Base-by-base conservation (phyloP, 2,888 invertebrate species). In the Eristalis pertinax region DNA sequence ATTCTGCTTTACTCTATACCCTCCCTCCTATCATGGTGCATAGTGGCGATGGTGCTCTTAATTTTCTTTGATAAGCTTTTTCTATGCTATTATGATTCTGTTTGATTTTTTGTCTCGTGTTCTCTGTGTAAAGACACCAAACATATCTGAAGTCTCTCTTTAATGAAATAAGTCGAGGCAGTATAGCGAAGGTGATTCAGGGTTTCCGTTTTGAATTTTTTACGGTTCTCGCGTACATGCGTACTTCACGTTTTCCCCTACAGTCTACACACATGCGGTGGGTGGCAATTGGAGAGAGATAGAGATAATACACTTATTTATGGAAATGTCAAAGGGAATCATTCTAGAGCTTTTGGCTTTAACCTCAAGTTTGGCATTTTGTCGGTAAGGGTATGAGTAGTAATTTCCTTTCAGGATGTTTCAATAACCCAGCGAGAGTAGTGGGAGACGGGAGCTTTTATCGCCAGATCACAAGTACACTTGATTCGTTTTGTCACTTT, bases 31-130 rank as follows among this genome's bases (percentile, higher is more conserved):
- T 19, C 43, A 69, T 68, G 75, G 72, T 32, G 32, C 77, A 68
- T 79, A 67, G 70, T 60, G 78, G 75, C 35, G 86, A 63, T 70
- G 78, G 78, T 72, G 65, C 88, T 88, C 88, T 88, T 88, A 88
- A 74, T 84, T 88, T 88, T 81, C 62, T 76, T 84, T 84, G 75
- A 80, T 84, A 84, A 87, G 87, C 87, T 87, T 87, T 84, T 73
- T 43, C 76, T 75, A 69, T 81, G 69, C 65, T 86, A 41, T 82
- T 86, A 63, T 82, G 11, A 15, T 60, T 60, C 26, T 4, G 26
- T 77, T 32, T 65, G 64, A 1, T 68, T 67, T 41, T 35, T 8
- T 65, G 56, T 84, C 15, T 32, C 13, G 13, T 62, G 75, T 80
- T 58, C 58, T 69, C 22, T 68, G 10, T 35, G n/a, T 35, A 58